Evolutionary conservation across 2,797 vertebrate species (phyloP), one percentile per base, ranked within the genome.

Genomic region (Triplophysa bombifrons): DNA sequence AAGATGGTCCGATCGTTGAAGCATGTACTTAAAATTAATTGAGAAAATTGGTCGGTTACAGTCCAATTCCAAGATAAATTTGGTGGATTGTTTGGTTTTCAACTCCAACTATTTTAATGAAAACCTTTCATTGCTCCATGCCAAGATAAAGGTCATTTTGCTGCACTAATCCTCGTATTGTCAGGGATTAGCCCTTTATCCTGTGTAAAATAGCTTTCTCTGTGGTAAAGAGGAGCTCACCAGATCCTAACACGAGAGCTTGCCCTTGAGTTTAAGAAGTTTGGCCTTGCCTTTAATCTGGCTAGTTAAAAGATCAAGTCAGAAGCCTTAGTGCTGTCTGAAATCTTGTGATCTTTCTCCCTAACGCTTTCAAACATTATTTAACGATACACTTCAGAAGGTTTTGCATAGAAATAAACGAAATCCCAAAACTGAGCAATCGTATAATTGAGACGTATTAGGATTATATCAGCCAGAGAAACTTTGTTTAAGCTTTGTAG

Each of bases 151-250:
- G 77, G 76, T 76, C 74, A 80, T 82, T 81, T 83, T 61, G 70
- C 70, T 55, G 67, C 73, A 69, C 79, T 82, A 80, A 84, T 84
- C 74, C 75, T 53, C 48, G 56, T 60, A 84, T 84, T 88, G 83
- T 79, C 38, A 41, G 65, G 77, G 83, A 86, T 86, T 80, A 76
- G 61, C 60, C 48, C 76, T 85, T 84, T 81, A 86, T 87, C 71
- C 78, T 84, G 78, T 67, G 76, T 74, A 79, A 85, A 84, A 86
- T 72, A 65, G 74, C 68, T 82, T 82, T 82, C 79, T 83, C 72
- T 80, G 77, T 83, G 81, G 76, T 71, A 71, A 70, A 74, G 78
- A 75, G 82, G 78, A 85, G 68, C 67, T 65, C 53, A 72, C 68
- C 63, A 44, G 72, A 82, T 61, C 64, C 80, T 65, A 80, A 79